Base-by-base conservation (phyloP, 1,140 invertebrate species). In the Anthonomus grandis region DNA sequence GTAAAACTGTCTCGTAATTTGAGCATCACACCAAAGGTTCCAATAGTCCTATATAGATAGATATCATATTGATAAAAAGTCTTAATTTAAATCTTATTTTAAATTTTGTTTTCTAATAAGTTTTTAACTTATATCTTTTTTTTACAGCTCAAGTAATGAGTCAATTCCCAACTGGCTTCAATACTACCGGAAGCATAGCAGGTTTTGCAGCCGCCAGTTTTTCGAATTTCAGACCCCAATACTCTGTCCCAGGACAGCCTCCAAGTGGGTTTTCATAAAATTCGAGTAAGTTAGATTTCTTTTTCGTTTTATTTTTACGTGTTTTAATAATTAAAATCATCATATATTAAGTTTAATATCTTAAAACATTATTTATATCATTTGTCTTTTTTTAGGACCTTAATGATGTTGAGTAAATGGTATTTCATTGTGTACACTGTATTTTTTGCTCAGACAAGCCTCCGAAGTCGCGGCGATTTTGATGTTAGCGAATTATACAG, bases 221-320 rank as follows among this genome's bases (percentile, higher is more conserved):
- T 74, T 84, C 86, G 60, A 90, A 88, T 73, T 92, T 92, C 76
- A 83, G 90, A 77, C 89, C 90, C 72, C 89, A 92, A 80, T 93
- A 91, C 80, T 91, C 89, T 57, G 89, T 93, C 65, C 90, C 90
- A 57, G 89, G 89, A 12, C 89, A 91, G 72, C 85, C 86, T 51
- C 76, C 81, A 21, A 75, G 80, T 64, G 78, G 78, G 31, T 72
- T 73, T 48, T 69, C 69, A 53, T 67, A 69, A 64, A 47, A 13
- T 10, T n/a, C 9, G 12, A 45, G 42, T n/a, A 45, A 45, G 8
- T 13, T 24, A 23, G 12, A 24, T 21, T 45, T n/a, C n/a, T n/a
- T n/a, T n/a, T n/a, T n/a, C n/a, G n/a, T n/a, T n/a, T n/a, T 39
- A 12, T 5, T 13, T 39, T 6, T 39, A 13, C 5, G 13, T 13